Evolutionary conservation across 2,888 invertebrate genomes (phyloP).

Genomic region (Tinea trinotella): DNA sequence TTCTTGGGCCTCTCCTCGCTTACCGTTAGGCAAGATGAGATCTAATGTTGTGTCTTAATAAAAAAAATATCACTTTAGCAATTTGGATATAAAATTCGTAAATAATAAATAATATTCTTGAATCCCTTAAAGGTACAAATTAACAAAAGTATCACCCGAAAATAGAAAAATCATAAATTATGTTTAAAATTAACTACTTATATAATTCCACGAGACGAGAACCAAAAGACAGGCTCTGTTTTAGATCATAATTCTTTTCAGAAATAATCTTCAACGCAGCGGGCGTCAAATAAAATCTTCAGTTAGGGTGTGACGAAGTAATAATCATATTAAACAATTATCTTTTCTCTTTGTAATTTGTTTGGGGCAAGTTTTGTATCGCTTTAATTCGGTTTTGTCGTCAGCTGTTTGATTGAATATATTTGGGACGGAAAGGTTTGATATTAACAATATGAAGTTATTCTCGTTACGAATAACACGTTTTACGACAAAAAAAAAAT

Average conservation of each 20-base stretch:
- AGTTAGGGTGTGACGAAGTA: slow-evolving; percentile 54
- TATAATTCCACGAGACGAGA: slow-evolving; percentile 9
- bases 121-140: too few species aligned
- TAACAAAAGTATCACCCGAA: too few species aligned
- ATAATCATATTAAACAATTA: slow-evolving; percentile 62
- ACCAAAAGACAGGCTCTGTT: neutral
- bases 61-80: too few species aligned
- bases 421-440: neutral
- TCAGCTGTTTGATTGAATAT: slow-evolving; percentile 43
- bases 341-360: slow-evolving; percentile 51
- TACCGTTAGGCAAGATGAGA: too few species aligned
- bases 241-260: slow-evolving; percentile 18
- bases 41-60: too few species aligned
- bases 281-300: slow-evolving; percentile 10
- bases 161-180: neutral
- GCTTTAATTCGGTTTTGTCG: slow-evolving; percentile 42
- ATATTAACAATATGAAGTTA: too few species aligned
- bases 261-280: slow-evolving; percentile 15
- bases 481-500: too few species aligned
- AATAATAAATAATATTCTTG: too few species aligned
- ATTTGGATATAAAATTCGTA: too few species aligned
- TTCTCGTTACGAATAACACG: too few species aligned
- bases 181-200: neutral
- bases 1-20: too few species aligned
- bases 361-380: slow-evolving; percentile 48